phyloP scores from a whole-genome alignment of 2,113 vertebrate species.

The Glaucidium brasilianum region DNA sequence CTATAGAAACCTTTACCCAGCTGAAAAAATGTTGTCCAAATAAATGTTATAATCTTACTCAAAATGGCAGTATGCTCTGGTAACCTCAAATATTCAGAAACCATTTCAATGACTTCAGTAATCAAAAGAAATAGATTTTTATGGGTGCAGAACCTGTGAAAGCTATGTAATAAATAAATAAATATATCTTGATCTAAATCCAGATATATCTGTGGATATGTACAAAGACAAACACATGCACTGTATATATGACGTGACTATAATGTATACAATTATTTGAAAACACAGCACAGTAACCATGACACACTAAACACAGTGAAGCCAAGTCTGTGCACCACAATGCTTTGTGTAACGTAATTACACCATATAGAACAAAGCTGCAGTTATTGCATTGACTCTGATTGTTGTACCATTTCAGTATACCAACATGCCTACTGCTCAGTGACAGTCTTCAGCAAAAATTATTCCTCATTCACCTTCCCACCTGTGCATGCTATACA shows the following conservation, averaged over 20 bases:
- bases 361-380: not conserved
- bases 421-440: not conserved
- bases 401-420: not conserved
- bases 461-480: constrained; percentile 6
- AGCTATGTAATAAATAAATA: not conserved
- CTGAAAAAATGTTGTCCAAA: not conserved
- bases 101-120: not conserved
- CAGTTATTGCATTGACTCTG: not conserved
- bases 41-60: not conserved
- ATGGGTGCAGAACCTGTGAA: not conserved
- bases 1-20: not conserved
- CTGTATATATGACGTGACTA: not conserved
- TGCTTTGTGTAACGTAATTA: not conserved
- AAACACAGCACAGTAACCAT: not conserved
- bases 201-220: not conserved
- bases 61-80: not conserved
- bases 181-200: not conserved
- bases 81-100: not conserved
- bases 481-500: not conserved
- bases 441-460: not conserved
- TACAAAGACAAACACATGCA: not conserved
- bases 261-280: not conserved
- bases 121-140: not conserved
- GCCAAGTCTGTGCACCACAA: not conserved
- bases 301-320: not conserved